Evolutionary conservation across 2,113 vertebrate species (phyloP), one percentile per base, ranked within the genome.

Genomic region (Recurvirostra avosetta): DNA sequence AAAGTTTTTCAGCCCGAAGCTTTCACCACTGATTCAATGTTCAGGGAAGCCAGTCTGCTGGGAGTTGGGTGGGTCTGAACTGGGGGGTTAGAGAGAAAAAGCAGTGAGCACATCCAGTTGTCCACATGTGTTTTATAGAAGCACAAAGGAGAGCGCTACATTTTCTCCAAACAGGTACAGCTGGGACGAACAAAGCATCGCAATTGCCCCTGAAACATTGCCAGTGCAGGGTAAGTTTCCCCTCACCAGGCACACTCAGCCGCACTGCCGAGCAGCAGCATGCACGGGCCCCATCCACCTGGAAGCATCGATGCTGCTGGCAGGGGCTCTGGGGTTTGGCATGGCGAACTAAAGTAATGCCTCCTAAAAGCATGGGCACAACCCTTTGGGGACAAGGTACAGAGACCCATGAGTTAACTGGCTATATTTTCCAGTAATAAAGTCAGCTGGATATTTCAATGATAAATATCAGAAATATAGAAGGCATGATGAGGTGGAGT

Each of bases 251-350:
- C 13, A 25, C 20, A 9, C 15, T 47, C 55, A 49, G 20, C 21
- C 4, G 2, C 27, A 22, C 61, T 18, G 29, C 56, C 3, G 2
- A 80, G 47, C 50, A 74, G 63, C 61, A 73, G 30, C 1, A 0
- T 45, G 18, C 15, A 15, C 1, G 1, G 14, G 16, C 19, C 58
- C 6, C 32, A 66, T 58, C 73, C 5, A 1, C 73, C 62, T 71
- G 55, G n/a, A 71, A 78, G 8, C 5, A 0, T 4, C 52, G 72
- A 17, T 36, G 43, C 11, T 84, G 15, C 65, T 91, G 86, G 16
- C 62, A 87, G 36, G 12, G 23, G 6, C 30, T 36, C 36, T 79
- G 25, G 13, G 15, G 11, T 65, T 87, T 87, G 70, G 19, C 71
- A 70, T 30, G 2, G 8, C 32, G 15, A 89, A 27, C 25, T 29